A percentile compares a stretch with the other conserved stretches of the same genome.
phyloP scores from a whole-genome alignment of 2,113 vertebrate genomes.

The Alouatta palliata region DNA sequence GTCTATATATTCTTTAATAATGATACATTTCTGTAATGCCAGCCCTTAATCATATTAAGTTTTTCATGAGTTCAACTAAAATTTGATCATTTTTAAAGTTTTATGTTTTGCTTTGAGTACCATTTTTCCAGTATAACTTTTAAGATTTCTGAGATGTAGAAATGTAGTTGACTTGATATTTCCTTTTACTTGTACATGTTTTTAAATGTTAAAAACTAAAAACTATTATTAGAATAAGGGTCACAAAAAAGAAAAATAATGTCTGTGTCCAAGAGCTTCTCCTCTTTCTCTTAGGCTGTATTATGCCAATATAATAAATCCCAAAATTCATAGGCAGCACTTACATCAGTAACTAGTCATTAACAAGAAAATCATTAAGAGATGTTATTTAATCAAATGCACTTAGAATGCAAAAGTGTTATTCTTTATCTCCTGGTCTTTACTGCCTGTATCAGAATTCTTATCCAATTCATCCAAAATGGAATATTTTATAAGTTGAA shows the following conservation, averaged over 20 bases:
- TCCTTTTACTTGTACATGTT: conserved; percentile 45
- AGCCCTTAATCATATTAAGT: conserved; percentile 72
- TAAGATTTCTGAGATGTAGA: conserved; percentile 36
- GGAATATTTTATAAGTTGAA: neutral
- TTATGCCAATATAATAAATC: neutral
- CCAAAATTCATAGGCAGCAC: neutral
- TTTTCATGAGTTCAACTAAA: conserved; percentile 76
- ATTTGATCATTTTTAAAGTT: conserved; percentile 77
- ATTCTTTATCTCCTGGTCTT: neutral
- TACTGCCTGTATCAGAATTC: neutral
- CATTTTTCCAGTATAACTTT: neutral
- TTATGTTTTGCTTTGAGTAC: conserved; percentile 60
- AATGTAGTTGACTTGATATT: neutral
- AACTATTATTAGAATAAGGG: neutral
- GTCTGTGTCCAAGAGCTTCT: neutral
- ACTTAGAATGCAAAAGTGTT: neutral
- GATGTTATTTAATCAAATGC: neutral
- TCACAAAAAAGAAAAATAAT: neutral
- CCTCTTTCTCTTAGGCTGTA: neutral
- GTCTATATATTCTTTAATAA: conserved; percentile 53
- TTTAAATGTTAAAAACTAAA: conserved; percentile 14
- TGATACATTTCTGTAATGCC: conserved; percentile 70
- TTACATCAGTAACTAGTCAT: neutral
- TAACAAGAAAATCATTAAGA: neutral
- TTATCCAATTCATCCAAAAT: neutral